A percentile compares a stretch with the other conserved stretches of the same genome.
These are phyloP conservation scores for Chrysogorgia sp. DNA, from an alignment of 92 coral and sea anemone genomes.

Conservation along the genomic window DNA sequence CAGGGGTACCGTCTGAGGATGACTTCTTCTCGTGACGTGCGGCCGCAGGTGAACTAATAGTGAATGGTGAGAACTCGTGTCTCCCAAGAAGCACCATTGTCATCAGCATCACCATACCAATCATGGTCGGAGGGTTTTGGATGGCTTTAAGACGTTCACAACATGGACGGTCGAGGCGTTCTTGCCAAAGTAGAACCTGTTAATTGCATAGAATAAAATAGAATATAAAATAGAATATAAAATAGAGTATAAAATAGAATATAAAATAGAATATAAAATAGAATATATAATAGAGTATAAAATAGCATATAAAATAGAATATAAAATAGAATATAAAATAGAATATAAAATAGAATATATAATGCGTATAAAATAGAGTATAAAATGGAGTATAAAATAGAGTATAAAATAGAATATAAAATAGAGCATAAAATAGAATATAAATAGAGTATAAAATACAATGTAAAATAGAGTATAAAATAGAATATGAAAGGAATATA, in stretches of 20 bases:
- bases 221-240: background rate
- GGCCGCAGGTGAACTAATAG: slow-evolving; percentile 68
- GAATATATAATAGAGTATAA: background rate
- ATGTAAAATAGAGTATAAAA: background rate
- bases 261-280: background rate
- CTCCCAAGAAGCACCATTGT: slow-evolving; percentile 89
- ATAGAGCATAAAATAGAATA: background rate
- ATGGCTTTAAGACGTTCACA: slow-evolving; percentile 94
- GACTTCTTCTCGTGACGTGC: slow-evolving; percentile 77
- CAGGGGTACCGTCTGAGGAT: slow-evolving; percentile 61
- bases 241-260: background rate
- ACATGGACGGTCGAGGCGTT: slow-evolving; percentile 83
- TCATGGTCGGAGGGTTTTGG: slow-evolving; percentile 97
- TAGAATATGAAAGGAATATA: background rate
- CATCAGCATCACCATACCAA: slow-evolving; percentile 99
- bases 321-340: background rate
- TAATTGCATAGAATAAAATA: background rate
- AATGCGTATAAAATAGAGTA: too few species aligned
- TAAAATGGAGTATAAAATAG: background rate
- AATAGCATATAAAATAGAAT: background rate
- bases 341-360: too few species aligned
- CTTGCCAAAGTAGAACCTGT: slow-evolving; percentile 85
- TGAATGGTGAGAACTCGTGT: slow-evolving; percentile 91
- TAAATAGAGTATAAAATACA: background rate
- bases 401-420: background rate